phyloP scores from a whole-genome alignment of 2,113 vertebrate genomes.

The Spilogale gracilis region DNA sequence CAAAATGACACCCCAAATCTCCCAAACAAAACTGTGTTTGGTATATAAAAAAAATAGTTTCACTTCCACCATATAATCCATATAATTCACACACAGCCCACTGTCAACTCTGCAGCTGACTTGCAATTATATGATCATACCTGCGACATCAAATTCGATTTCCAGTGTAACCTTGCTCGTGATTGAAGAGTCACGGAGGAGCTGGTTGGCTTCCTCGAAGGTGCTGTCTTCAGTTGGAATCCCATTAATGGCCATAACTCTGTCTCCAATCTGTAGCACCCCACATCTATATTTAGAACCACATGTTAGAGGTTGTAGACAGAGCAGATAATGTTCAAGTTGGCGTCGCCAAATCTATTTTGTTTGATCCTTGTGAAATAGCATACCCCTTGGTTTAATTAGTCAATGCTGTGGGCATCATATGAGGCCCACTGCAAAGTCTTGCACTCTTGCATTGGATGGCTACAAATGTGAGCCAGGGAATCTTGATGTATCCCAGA shows the following conservation, averaged over 20 bases:
- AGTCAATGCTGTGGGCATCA: not conserved
- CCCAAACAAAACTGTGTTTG: conserved; percentile 50
- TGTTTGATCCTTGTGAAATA: conserved; percentile 24
- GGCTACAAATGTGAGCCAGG: conserved; percentile 25
- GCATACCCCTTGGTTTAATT: not conserved
- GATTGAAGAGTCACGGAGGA: conserved; percentile 97
- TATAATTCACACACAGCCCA: conserved; percentile 37
- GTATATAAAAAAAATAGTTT: conserved; percentile 61
- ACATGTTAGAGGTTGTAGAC: conserved; percentile 52
- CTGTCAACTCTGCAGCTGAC: conserved; percentile 41
- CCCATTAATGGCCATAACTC: conserved; percentile 97
- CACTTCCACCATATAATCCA: not conserved
- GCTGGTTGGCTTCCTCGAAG: conserved; percentile 98
- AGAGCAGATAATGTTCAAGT: not conserved
- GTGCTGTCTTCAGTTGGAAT: conserved; percentile 98
- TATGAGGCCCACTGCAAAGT: not conserved
- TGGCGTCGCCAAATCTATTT: conserved; percentile 31
- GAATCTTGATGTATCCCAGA: conserved; percentile 51
- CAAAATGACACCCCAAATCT: conserved; percentile 57
- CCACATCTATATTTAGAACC: conserved; percentile 91
- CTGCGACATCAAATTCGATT: conserved; percentile 99
- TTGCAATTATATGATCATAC: conserved; percentile 85
- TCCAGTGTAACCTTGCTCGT: conserved; percentile 97
- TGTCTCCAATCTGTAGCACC: conserved; percentile 98
- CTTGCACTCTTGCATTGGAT: not conserved